Base-by-base conservation (phyloP, 2,888 invertebrate genomes). In the Bimastos eiseni region DNA sequence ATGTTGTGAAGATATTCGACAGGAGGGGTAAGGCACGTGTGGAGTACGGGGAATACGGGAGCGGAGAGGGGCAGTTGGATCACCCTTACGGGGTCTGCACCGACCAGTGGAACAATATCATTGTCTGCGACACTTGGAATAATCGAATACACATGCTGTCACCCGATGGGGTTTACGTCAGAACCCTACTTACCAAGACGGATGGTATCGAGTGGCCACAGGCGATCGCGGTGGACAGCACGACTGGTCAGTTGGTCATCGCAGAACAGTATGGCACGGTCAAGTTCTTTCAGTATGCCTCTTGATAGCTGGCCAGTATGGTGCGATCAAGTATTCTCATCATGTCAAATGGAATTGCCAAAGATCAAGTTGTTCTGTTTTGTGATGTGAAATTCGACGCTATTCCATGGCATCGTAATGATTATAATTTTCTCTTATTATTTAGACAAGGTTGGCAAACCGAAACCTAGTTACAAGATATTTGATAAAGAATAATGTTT, bases 61-160 rank as follows among this genome's bases (percentile, higher is more conserved):
- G 70, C 55, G 91, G 90, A 6, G 33, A 34, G 21, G 91, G 91
- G 1, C 91, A 91, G 90, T 89, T 93, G 24, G 91, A 93, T 86
- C 92, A 92, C 49, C 93, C 93, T 21, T 92, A 93, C 91, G 93
- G 92, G 36, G 89, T 92, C 44, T 91, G 91, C 83, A 89, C 92
- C 11, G 92, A 93, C 90, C 83, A 83, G 19, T 91, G 91, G 70
- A 92, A 92, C 44, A 91, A 92, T 55, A 89, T 93, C 21, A 44
- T 93, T 70, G 90, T 93, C 49, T 92, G 92, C 36, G 92, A 92
- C 91, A 92, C 92, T 41, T 92, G 92, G 92, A 93, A 93, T 91
- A 92, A 93, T 90, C 88, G 93, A 21, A 84, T 93, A 36, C 91
- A 91, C 89, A 41, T 93, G 38, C 37, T 93, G 88, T 90, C 91